A percentile compares a stretch with the other conserved stretches of the same genome.
Evolutionary conservation across 1,140 invertebrate genomes (phyloP).

Genomic region (Papilio xuthus): DNA sequence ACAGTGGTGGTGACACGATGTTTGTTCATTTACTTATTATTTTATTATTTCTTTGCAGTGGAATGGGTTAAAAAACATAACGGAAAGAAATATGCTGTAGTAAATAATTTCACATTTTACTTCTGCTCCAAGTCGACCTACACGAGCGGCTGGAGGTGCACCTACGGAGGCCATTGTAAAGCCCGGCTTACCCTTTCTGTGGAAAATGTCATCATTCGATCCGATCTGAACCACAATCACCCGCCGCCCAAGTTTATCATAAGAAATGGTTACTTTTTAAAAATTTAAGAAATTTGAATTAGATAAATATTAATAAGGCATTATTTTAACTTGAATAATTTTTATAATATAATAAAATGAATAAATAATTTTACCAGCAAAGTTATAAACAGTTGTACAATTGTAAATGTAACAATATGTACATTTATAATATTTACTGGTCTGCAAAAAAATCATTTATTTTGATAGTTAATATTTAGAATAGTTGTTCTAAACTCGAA

Average conservation of each 20-base stretch:
- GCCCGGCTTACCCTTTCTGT: conserved; percentile 45
- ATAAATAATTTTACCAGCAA: too few species aligned
- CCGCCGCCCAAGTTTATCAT: conserved; percentile 43
- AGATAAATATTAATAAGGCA: too few species aligned
- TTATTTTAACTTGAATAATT: too few species aligned
- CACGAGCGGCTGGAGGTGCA: conserved; percentile 49
- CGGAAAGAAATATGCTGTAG: conserved; percentile 45
- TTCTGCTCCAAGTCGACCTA: conserved; percentile 28
- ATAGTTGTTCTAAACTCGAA: too few species aligned
- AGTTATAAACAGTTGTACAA: too few species aligned
- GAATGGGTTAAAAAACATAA: conserved; percentile 43
- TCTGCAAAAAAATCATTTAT: too few species aligned
- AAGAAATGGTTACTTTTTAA: conserved; percentile 46
- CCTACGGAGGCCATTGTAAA: conserved; percentile 42
- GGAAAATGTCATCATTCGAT: conserved; percentile 33
- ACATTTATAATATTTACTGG: too few species aligned
- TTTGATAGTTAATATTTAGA: too few species aligned
- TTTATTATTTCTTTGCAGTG: conserved; percentile 41
- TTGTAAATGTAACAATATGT: too few species aligned
- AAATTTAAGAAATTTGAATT: conserved; percentile 41
- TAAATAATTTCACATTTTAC: conserved; percentile 54
- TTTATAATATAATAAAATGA: too few species aligned
- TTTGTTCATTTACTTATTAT: neutral
- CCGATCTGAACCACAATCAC: conserved; percentile 42
- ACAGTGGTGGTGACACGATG: neutral